Evolutionary conservation across 2,113 vertebrate species (phyloP).

Genomic region (Haliaeetus leucogaster): DNA sequence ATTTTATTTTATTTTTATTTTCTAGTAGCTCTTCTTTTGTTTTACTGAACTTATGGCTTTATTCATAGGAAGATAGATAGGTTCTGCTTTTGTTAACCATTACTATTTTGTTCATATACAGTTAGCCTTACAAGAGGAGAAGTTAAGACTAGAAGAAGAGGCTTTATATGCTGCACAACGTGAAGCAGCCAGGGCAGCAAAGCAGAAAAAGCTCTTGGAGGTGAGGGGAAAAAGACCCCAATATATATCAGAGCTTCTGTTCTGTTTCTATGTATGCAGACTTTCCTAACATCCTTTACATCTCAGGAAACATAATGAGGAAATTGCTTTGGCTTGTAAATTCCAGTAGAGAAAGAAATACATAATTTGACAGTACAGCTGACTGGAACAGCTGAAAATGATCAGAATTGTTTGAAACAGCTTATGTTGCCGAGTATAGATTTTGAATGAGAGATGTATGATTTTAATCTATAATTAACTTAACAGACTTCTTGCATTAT

Average conservation of each 20-base stretch:
- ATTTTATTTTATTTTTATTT: slow-evolving; percentile 50
- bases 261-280: slow-evolving; percentile 35
- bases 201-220: slow-evolving; percentile 93
- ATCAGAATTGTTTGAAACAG: background rate
- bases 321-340: background rate
- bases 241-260: slow-evolving; percentile 60
- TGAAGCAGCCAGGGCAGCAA: slow-evolving; percentile 93
- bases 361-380: background rate
- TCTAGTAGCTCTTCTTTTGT: slow-evolving; percentile 55
- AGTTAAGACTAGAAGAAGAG: slow-evolving; percentile 99
- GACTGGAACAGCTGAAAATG: background rate
- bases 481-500: background rate
- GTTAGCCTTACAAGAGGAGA: slow-evolving; percentile 99
- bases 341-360: background rate
- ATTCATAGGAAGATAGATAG: slow-evolving; percentile 78
- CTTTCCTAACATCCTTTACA: background rate
- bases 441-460: background rate
- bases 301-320: background rate
- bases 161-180: slow-evolving; percentile 93
- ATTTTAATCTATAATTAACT: background rate
- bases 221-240: slow-evolving; percentile 86
- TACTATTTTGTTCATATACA: slow-evolving; percentile 88
- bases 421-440: background rate
- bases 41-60: slow-evolving; percentile 56
- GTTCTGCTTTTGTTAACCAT: slow-evolving; percentile 87